phyloP scores from a whole-genome alignment of 2,797 vertebrate genomes.

The Myoxocephalus aenaeus region DNA sequence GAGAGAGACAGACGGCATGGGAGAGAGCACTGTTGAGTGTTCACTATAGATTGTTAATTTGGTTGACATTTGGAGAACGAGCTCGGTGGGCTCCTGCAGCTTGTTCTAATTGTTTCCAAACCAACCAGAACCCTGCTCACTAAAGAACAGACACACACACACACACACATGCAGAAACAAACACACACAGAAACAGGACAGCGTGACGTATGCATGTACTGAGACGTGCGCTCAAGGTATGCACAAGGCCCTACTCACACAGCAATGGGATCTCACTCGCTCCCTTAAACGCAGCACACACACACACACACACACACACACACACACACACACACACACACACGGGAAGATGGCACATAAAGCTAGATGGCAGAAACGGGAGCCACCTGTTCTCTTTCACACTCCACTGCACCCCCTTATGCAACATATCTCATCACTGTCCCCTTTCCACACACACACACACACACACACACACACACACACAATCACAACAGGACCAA shows the following conservation, averaged over 20 bases:
- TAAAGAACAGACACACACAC: constrained; percentile 52
- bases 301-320: constrained; percentile 37
- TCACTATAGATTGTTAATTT: constrained; percentile 78
- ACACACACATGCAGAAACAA: constrained; percentile 6
- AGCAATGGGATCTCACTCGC: constrained; percentile 32
- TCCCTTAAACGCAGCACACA: not conserved
- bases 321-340: constrained; percentile 50
- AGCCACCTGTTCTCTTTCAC: constrained; percentile 86
- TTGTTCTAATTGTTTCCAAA: constrained; percentile 83
- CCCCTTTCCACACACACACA: constrained; percentile 37
- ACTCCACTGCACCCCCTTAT: constrained; percentile 79
- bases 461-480: constrained; percentile 5
- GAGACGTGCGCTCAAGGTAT: constrained; percentile 43
- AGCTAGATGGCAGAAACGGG: constrained; percentile 77
- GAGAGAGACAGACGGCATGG: constrained; percentile 24
- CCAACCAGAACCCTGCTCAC: constrained; percentile 77
- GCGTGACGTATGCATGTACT: constrained; percentile 44
- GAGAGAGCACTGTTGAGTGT: constrained; percentile 49
- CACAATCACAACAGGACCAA: constrained; percentile 44
- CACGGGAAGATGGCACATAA: constrained; percentile 74
- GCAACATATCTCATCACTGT: constrained; percentile 77
- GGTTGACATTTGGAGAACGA: constrained; percentile 79
- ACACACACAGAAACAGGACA: constrained; percentile 28
- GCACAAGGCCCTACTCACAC: constrained; percentile 47
- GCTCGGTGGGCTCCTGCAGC: constrained; percentile 73